Evolutionary conservation across 35 echinoderm and acorn worm species (phyloP).

Genomic region (Apostichopus californicus): DNA sequence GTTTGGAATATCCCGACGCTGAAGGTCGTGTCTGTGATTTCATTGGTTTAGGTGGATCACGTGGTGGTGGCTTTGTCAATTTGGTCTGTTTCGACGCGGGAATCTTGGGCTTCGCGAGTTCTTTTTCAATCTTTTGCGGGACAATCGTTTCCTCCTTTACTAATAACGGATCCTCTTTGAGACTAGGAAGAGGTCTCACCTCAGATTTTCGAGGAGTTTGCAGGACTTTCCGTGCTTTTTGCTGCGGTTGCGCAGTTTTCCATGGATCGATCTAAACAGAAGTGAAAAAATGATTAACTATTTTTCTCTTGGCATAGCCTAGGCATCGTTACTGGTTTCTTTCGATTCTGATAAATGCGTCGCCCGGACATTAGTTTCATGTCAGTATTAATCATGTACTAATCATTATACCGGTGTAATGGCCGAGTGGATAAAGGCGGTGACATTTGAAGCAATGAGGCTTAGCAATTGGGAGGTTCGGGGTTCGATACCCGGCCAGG

Average conservation of each 20-base stretch:
- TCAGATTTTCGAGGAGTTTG: not conserved
- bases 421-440: no score
- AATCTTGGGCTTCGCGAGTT: not conserved
- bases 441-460: no score
- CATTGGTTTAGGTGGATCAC: not conserved
- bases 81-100: not conserved
- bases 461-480: no score
- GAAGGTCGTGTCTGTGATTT: not conserved
- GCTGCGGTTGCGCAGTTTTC: not conserved
- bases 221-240: not conserved
- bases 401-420: no score
- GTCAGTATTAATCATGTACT: no score
- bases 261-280: conserved; percentile 14
- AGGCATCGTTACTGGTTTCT: no score
- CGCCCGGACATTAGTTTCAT: no score
- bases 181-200: not conserved
- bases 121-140: not conserved
- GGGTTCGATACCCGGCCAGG: no score
- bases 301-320: no score
- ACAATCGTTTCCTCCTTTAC: not conserved
- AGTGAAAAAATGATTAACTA: not conserved
- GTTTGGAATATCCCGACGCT: not conserved
- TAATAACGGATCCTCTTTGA: not conserved
- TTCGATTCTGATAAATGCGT: no score
- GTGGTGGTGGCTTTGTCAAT: not conserved